These are phyloP conservation scores for Dysmachus trigonus DNA, from an alignment of 2,888 invertebrate genomes.

Conservation along the genomic window DNA sequence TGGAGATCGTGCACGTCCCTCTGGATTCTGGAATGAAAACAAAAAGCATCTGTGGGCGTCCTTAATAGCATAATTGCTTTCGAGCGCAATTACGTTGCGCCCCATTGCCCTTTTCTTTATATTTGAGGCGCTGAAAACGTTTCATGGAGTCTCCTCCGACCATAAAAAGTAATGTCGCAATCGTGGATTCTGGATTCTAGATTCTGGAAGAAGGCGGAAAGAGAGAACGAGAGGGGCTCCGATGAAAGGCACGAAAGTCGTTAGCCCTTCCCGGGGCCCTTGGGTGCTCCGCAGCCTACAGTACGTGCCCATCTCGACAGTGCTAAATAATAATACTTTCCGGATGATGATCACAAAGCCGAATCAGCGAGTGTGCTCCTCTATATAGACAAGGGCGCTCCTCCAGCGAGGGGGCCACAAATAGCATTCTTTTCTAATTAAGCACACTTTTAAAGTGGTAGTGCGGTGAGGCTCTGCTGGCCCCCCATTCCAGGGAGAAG, in stretches of 20 bases:
- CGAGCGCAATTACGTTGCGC: neutral
- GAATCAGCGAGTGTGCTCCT: neutral
- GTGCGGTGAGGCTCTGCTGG: neutral
- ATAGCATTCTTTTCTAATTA: slow-evolving; percentile 35
- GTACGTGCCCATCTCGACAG: neutral
- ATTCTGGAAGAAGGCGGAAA: neutral
- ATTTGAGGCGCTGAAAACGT: neutral
- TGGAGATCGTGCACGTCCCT: neutral
- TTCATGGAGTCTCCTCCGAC: neutral
- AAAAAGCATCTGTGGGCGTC: neutral
- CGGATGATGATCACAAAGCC: slow-evolving; percentile 10
- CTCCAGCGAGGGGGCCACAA: slow-evolving; percentile 1
- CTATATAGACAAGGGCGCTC: neutral
- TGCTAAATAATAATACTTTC: slow-evolving; percentile 17
- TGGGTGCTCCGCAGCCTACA: neutral
- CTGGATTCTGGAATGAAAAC: neutral
- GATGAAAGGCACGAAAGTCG: neutral
- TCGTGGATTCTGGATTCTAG: too few species aligned
- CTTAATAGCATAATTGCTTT: slow-evolving; percentile 14
- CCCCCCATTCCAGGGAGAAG: neutral
- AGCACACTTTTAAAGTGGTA: slow-evolving; percentile 15
- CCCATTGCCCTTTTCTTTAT: slow-evolving; percentile 3
- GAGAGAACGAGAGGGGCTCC: too few species aligned
- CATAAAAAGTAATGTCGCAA: slow-evolving; percentile 9
- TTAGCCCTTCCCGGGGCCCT: neutral